Evolutionary conservation across 2,113 vertebrate species (phyloP).

Genomic region (Campylorhamphus procurvoides): DNA sequence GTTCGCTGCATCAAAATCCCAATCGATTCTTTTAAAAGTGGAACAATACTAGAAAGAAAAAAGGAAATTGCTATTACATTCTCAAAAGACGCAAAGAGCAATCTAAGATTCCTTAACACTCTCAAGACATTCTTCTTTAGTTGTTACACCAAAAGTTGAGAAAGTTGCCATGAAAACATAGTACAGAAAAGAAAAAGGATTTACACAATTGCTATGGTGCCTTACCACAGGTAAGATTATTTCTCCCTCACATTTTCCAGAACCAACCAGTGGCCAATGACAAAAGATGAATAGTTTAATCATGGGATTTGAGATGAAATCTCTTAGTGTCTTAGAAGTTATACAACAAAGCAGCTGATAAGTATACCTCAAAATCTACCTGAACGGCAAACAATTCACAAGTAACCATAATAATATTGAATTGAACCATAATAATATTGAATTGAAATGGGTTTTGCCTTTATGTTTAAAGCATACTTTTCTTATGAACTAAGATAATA

Average conservation of each 20-base stretch:
- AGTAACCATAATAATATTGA: slow-evolving; percentile 14
- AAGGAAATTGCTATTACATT: not conserved
- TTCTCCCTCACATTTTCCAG: not conserved
- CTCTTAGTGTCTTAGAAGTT: not conserved
- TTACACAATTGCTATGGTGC: not conserved
- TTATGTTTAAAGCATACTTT: slow-evolving; percentile 61
- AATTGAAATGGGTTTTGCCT: slow-evolving; percentile 8
- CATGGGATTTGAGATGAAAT: not conserved
- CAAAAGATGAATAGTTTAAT: not conserved
- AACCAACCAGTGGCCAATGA: not conserved
- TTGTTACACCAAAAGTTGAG: not conserved
- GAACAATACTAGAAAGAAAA: slow-evolving; percentile 86
- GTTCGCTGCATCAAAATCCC: slow-evolving; percentile 98
- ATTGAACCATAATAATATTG: not conserved
- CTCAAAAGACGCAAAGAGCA: not conserved
- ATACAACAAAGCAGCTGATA: not conserved
- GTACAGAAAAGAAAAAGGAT: not conserved
- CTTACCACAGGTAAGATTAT: not conserved
- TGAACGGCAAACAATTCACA: not conserved
- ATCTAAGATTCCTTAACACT: not conserved
- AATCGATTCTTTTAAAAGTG: slow-evolving; percentile 91
- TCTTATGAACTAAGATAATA: slow-evolving; percentile 61
- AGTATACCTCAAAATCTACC: not conserved
- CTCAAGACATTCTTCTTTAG: not conserved
- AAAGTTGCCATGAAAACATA: not conserved